Base-by-base conservation (phyloP, 2,888 invertebrate species). In the Callyntrura guangdongensis region DNA sequence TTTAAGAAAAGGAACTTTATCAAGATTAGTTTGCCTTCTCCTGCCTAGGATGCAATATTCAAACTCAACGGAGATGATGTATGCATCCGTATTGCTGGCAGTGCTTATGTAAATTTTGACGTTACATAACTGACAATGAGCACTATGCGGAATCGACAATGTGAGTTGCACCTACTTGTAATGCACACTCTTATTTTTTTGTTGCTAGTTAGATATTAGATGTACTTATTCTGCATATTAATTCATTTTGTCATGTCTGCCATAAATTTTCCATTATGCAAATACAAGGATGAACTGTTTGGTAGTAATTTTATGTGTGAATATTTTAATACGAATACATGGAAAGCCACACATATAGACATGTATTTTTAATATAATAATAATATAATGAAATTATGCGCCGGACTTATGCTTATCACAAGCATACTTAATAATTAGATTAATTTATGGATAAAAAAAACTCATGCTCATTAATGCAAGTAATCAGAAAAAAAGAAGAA, bases 381-480 rank as follows among this genome's bases (percentile, higher is more conserved):
- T 83, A 49, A 85, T 56, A 47, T 83, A 49, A 85, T 72, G 22
- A 85, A 67, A 17, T 77, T 69, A 53, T 27, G 36, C 64, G 59
- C 74, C 22, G 36, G 22, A 83, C 22, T 69, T 72, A 89, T 84
- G 89, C 59, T 89, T 36, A 89, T 72, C 27, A 59, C 61, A 83
- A 59, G 89, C 83, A 74, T 74, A 82, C 56, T 82, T 86, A 69
- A 88, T 74, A 83, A 82, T 72, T 56, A 89, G 89, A 90, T 90
- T 90, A 82, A 90, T 81, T 90, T 77, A 90, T 77, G 90, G 82
- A 86, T 86, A 86, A 90, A 89, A n/a, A 89, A 86, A 89, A 72
- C 36, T 61, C 87, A 87, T 88, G 87, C 87, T 87, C 83, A 91
- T 83, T 87, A 91, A 91, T 91, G 84, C 87, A 87, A 88, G 81